Evolutionary conservation across 2,888 invertebrate genomes (phyloP), one percentile per base, ranked within the genome.

Genomic region (Agelastica alni): DNA sequence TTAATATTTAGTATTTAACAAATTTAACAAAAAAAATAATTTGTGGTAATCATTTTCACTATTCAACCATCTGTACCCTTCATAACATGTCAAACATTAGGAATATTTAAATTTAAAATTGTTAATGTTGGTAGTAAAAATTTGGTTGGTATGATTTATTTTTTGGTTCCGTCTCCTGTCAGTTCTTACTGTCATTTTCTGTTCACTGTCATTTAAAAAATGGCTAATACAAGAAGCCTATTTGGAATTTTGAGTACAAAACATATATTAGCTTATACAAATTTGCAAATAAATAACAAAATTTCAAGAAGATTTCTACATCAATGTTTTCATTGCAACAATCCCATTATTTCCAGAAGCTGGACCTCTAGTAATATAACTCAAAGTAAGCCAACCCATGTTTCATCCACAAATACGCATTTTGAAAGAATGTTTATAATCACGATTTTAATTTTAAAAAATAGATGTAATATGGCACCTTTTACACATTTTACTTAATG

Each of bases 171-270:
- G 7, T 37, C n/a, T 4, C 4, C 16, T 37, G 17, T 16, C 18
- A 14, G 31, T 13, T 4, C 4, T 36, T 9, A 2, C 6, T 36
- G 17, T 37, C 39, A 39, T 20, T 26, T 43, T 18, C 20, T 9
- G 10, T 37, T 49, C 32, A 47, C 39, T 45, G 47, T 51, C 52
- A 48, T 53, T 44, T 56, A 7, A 60, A 64, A 66, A 64, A 84
- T 84, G 84, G 83, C 83, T 77, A 80, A 81, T 64, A 80, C 80
- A 59, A 80, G 83, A 78, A 82, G 79, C 78, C 76, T 84, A 73
- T 77, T 83, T 68, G 81, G 83, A 68, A 79, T 83, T 78, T 80
- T 83, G 66, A 81, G 79, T 72, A 77, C 79, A 60, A 83, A 81
- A 79, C 80, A 81, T 64, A 70, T 83, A 68, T 79, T 78, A 73